phyloP scores from a whole-genome alignment of 2,888 invertebrate species.

The Willowsia nigromaculata region DNA sequence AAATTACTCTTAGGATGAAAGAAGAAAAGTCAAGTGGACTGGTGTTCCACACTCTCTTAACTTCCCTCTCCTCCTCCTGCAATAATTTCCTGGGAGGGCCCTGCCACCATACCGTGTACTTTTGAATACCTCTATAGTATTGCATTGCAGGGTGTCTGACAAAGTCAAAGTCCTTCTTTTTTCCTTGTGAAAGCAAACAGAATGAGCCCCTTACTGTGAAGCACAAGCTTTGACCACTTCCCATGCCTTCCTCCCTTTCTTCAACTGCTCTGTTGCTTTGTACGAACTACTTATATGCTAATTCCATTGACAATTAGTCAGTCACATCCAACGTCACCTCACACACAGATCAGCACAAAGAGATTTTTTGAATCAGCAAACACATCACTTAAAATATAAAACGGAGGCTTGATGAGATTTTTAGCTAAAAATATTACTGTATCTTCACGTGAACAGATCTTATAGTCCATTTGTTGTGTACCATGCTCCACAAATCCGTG shows the following conservation, averaged over 20 bases:
- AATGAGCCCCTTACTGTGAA: slow-evolving; percentile 59
- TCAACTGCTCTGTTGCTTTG: neutral
- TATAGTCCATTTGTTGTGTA: neutral
- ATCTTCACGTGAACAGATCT: neutral
- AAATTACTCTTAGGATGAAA: neutral
- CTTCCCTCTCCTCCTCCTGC: slow-evolving; percentile 35
- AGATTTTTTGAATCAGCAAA: neutral
- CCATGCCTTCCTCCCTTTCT: slow-evolving; percentile 11
- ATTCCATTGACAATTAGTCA: slow-evolving; percentile 65
- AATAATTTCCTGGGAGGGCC: slow-evolving; percentile 67
- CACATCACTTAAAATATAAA: neutral
- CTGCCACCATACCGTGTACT: slow-evolving; percentile 38
- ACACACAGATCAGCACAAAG: slow-evolving; percentile 13
- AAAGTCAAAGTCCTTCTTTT: slow-evolving; percentile 64
- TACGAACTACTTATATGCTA: slow-evolving; percentile 33
- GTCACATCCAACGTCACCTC: slow-evolving; percentile 37
- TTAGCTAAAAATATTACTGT: neutral
- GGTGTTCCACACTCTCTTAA: neutral
- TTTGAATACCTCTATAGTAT: slow-evolving; percentile 31
- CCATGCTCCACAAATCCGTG: neutral
- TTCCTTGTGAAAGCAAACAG: slow-evolving; percentile 53
- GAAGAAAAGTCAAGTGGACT: slow-evolving; percentile 8
- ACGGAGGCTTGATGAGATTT: slow-evolving; percentile 24
- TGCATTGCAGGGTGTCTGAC: slow-evolving; percentile 59
- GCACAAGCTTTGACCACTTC: slow-evolving; percentile 71